Evolutionary conservation across 1,140 invertebrate species (phyloP).

Genomic region (Thalassaphorura encarpata): DNA sequence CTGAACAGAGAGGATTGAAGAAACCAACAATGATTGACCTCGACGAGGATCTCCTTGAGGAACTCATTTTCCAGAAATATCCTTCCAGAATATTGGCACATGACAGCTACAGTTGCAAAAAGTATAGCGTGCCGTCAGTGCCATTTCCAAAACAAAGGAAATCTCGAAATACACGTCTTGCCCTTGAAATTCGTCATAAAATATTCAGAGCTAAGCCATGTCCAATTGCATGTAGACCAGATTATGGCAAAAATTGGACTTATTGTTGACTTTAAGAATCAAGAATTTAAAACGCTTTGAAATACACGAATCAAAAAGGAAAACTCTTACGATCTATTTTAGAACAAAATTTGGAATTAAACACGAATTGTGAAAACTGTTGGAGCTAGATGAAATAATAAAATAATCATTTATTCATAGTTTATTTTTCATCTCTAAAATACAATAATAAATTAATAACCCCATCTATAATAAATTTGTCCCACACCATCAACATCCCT

Average conservation of each 20-base stretch:
- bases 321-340: too few relatives aligned
- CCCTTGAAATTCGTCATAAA: neutral
- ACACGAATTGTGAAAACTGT: too few relatives aligned
- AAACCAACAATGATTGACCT: neutral
- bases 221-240: conserved; percentile 9
- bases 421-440: too few relatives aligned
- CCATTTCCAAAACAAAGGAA: conserved; percentile 11
- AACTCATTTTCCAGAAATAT: neutral
- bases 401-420: too few relatives aligned
- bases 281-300: too few relatives aligned
- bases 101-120: conserved; percentile 11
- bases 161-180: neutral
- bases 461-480: too few relatives aligned
- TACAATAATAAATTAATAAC: too few relatives aligned
- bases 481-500: too few relatives aligned
- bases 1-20: neutral
- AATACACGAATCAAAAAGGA: too few relatives aligned
- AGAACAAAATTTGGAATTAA: too few relatives aligned
- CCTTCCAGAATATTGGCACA: neutral
- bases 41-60: conserved; percentile 2
- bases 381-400: too few relatives aligned
- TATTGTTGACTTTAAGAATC: too few relatives aligned
- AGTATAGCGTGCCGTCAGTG: neutral
- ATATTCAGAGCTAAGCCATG: neutral
- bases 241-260: neutral